These are phyloP conservation scores for Habropoda laboriosa DNA, from an alignment of 1,140 invertebrate species.

Conservation along the genomic window DNA sequence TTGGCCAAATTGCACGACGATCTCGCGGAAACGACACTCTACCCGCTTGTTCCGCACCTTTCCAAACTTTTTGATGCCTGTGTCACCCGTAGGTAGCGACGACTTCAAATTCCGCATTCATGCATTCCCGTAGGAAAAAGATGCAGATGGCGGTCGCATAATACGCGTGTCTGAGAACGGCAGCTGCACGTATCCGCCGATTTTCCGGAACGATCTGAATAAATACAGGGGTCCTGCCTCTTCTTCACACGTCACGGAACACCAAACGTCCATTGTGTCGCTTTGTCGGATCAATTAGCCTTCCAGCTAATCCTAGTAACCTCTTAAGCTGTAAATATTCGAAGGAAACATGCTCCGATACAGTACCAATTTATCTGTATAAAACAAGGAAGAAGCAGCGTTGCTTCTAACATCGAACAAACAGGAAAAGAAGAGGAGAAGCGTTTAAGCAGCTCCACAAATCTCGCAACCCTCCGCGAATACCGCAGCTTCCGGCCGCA, in stretches of 20 bases:
- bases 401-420: background rate
- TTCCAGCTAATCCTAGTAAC: background rate
- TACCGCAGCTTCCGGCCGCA: background rate
- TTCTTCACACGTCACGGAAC: slow-evolving; percentile 8
- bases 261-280: background rate
- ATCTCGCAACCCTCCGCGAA: background rate
- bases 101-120: slow-evolving; percentile 69
- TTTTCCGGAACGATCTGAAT: slow-evolving; percentile 49
- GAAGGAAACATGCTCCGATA: background rate
- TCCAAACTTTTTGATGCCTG: slow-evolving; percentile 64
- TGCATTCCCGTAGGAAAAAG: slow-evolving; percentile 71
- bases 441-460: background rate
- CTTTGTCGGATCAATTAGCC: slow-evolving; percentile 15
- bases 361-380: no score
- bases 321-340: background rate
- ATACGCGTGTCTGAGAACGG: slow-evolving; percentile 58
- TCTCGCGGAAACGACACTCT: slow-evolving; percentile 56
- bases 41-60: slow-evolving; percentile 46
- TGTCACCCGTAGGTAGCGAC: slow-evolving; percentile 54
- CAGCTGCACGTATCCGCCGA: slow-evolving; percentile 57
- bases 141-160: slow-evolving; percentile 73
- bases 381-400: no score
- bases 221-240: slow-evolving; percentile 20
- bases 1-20: slow-evolving; percentile 66
- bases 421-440: background rate